Conservation (phyloP, 1,140 invertebrate species). For the Anthonomus grandis region DNA sequence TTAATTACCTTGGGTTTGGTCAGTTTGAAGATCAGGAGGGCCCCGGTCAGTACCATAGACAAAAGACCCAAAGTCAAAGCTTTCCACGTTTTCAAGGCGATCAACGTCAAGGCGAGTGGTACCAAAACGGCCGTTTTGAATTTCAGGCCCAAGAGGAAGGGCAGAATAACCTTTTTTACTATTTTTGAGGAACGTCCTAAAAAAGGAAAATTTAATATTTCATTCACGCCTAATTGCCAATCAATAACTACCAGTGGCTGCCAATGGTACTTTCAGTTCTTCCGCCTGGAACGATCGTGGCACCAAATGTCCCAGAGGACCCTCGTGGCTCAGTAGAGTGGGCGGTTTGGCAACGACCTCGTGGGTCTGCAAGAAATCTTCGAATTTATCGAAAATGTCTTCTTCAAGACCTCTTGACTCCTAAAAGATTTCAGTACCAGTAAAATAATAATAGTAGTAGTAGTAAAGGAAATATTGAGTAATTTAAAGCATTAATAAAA, state of each 20-base stretch:
- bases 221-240: background rate
- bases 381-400: slow-evolving; percentile 60
- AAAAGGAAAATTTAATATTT: background rate
- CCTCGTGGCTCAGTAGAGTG: slow-evolving; percentile 55
- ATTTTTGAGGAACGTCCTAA: slow-evolving; percentile 50
- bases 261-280: slow-evolving; percentile 64
- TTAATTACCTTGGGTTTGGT: slow-evolving; percentile 72
- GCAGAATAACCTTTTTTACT: slow-evolving; percentile 78
- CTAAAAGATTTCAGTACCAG: slow-evolving; percentile 24
- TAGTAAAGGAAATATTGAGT: no score
- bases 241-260: slow-evolving; percentile 40
- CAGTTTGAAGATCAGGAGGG: slow-evolving; percentile 79
- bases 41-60: slow-evolving; percentile 74
- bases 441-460: no score
- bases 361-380: slow-evolving; percentile 62
- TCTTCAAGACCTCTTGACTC: slow-evolving; percentile 35
- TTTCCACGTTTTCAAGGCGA: slow-evolving; percentile 84
- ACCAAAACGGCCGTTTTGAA: slow-evolving; percentile 80
- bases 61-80: slow-evolving; percentile 79
- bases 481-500: no score
- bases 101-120: slow-evolving; percentile 72
- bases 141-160: slow-evolving; percentile 78
- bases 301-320: slow-evolving; percentile 57
- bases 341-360: slow-evolving; percentile 62
- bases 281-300: slow-evolving; percentile 68